phyloP scores from a whole-genome alignment of 2,797 vertebrate genomes.

The Ara ararauna region DNA sequence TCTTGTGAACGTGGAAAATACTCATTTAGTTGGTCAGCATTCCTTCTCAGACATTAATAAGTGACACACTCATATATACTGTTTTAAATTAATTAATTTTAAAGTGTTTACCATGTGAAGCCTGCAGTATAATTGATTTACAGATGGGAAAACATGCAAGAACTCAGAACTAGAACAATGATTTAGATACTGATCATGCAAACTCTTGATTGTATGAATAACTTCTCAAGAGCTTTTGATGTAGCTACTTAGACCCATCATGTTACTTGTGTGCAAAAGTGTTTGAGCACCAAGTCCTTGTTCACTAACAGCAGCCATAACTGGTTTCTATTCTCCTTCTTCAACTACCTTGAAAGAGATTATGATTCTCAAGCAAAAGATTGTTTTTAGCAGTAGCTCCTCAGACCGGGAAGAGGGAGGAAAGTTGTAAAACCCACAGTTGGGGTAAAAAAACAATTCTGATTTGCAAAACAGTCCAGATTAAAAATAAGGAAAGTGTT shows the following conservation, averaged over 20 bases:
- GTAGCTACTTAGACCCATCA: neutral
- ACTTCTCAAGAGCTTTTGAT: neutral
- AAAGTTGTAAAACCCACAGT: neutral
- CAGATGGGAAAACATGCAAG: neutral
- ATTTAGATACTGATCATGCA: neutral
- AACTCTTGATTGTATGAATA: neutral
- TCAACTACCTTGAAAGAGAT: neutral
- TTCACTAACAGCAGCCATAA: neutral
- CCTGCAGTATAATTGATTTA: neutral
- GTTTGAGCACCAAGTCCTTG: neutral
- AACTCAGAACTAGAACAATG: neutral
- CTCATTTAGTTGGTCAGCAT: neutral
- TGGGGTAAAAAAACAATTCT: neutral
- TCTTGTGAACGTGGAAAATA: neutral
- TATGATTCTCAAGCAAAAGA: neutral
- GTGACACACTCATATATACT: neutral
- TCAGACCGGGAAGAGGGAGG: neutral
- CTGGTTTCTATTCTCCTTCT: neutral
- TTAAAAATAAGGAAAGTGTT: neutral
- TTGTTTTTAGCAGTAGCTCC: neutral
- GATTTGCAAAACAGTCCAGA: neutral
- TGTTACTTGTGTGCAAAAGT: neutral
- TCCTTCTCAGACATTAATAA: neutral
- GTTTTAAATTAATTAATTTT: neutral
- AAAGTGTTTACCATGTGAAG: neutral